Evolutionary conservation across 2,888 invertebrate species (phyloP).

Genomic region (Poecilus cupreus): DNA sequence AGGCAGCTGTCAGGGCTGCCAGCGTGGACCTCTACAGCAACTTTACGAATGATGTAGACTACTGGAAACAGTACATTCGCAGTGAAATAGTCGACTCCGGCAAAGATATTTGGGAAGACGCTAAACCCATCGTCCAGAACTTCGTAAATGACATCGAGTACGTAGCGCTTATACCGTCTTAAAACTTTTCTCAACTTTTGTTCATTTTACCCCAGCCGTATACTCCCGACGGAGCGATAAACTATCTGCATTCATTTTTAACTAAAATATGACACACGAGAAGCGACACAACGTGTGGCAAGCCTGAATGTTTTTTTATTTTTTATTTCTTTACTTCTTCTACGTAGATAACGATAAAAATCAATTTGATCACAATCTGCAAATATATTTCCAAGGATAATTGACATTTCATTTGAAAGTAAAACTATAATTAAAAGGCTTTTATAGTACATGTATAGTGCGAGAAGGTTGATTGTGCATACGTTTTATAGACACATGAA

Average conservation of each 20-base stretch:
- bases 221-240: conserved; percentile 40
- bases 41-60: conserved; percentile 75
- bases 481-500: conserved; percentile 76
- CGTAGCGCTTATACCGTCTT: conserved; percentile 60
- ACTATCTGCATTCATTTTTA: conserved; percentile 47
- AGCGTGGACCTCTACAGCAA: conserved; percentile 74
- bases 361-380: neutral
- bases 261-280: conserved; percentile 49
- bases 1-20: conserved; percentile 72
- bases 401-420: too few relatives aligned
- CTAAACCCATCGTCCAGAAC: conserved; percentile 80
- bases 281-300: conserved; percentile 23
- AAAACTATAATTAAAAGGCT: too few relatives aligned
- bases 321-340: conserved; percentile 4
- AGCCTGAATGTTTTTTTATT: neutral
- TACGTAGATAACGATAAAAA: neutral
- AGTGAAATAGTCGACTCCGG: conserved; percentile 82
- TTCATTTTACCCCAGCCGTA: neutral
- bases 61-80: conserved; percentile 81
- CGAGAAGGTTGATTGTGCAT: neutral
- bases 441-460: too few relatives aligned
- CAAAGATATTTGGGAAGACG: conserved; percentile 84
- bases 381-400: too few relatives aligned
- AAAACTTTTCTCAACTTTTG: conserved; percentile 45
- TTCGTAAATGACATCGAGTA: conserved; percentile 84